These are phyloP conservation scores for Anhinga anhinga DNA, from an alignment of 2,113 vertebrate species.

Conservation along the genomic window DNA sequence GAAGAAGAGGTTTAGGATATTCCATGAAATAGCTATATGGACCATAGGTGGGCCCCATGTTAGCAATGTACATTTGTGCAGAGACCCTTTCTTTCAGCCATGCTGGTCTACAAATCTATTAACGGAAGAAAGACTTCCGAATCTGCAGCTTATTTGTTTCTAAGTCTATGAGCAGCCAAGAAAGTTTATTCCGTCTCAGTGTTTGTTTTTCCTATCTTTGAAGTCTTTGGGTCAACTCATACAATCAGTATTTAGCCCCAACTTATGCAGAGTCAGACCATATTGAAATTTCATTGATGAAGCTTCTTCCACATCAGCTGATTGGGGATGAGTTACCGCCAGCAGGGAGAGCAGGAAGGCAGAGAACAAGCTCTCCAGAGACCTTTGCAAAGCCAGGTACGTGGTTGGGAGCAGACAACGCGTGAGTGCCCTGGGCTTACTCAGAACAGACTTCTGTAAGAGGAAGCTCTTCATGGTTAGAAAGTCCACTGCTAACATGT, in stretches of 20 bases:
- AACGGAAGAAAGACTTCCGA: neutral
- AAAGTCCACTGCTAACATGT: neutral
- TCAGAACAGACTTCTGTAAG: neutral
- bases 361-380: neutral
- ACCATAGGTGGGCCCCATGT: neutral
- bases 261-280: neutral
- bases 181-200: neutral
- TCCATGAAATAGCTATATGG: neutral
- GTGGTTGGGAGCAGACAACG: neutral
- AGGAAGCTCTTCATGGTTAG: neutral
- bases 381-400: neutral
- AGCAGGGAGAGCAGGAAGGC: neutral
- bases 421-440: neutral
- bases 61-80: neutral
- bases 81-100: neutral
- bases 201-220: neutral
- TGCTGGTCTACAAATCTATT: neutral
- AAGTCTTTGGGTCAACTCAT: neutral
- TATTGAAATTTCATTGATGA: neutral
- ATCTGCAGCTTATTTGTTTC: neutral
- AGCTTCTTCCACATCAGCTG: neutral
- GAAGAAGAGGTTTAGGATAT: neutral
- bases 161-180: neutral
- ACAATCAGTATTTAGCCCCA: neutral
- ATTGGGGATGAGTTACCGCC: neutral